Percentiles rank a stretch among this genome's conserved stretches.
These are phyloP conservation scores for Oligia strigilis DNA, from an alignment of 2,888 invertebrate species.

Conservation along the genomic window DNA sequence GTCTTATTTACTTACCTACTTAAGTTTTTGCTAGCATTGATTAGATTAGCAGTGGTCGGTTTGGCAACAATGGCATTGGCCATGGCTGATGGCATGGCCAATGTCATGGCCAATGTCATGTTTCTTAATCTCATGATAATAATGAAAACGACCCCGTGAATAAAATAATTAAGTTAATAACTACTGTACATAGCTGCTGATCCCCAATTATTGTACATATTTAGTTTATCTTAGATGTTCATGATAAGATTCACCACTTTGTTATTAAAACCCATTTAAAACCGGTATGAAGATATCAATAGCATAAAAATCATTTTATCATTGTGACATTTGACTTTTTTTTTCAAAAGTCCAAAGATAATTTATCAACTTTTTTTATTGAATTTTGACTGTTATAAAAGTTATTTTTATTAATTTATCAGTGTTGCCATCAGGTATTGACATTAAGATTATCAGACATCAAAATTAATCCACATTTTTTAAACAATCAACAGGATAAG, in stretches of 20 bases:
- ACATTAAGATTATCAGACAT: not conserved
- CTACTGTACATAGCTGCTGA: conserved; percentile 4
- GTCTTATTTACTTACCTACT: not conserved
- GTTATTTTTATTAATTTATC: no score
- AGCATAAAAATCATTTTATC: not conserved
- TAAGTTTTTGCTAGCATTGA: not conserved
- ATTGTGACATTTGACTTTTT: not conserved
- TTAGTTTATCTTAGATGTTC: conserved; percentile 5
- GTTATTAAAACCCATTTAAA: not conserved
- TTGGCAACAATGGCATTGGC: not conserved
- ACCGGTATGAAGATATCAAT: not conserved
- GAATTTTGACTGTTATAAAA: not conserved
- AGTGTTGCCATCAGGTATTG: not conserved
- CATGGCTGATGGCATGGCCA: not conserved
- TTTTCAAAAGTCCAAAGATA: not conserved
- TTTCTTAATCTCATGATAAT: not conserved
- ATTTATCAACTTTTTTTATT: not conserved
- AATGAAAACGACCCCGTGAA: not conserved
- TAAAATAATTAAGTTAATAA: not conserved
- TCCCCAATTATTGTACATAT: not conserved
- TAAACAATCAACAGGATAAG: conserved; percentile 34
- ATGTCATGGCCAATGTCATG: not conserved
- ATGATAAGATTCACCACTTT: conserved; percentile 5
- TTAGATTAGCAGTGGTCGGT: not conserved
- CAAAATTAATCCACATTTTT: conserved; percentile 40